A percentile compares a stretch with the other conserved stretches of the same genome.
Evolutionary conservation across 2,113 vertebrate species (phyloP).

Genomic region (Polypterus senegalus): DNA sequence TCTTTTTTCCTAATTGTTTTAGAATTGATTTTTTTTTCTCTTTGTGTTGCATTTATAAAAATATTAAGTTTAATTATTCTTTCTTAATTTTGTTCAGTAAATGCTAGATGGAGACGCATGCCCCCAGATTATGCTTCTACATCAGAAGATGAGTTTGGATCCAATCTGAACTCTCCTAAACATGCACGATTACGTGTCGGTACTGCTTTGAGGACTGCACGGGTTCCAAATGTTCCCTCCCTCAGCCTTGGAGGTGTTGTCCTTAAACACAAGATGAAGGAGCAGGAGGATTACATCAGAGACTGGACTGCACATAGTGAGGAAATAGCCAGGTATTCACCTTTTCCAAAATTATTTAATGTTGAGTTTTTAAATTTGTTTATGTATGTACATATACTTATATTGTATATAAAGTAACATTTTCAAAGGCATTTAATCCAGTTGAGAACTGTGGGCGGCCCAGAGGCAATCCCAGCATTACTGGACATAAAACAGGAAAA

Average conservation of each 20-base stretch:
- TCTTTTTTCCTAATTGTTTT: too few species aligned
- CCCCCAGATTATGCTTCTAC: conserved; percentile 97
- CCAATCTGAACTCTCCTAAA: conserved; percentile 84
- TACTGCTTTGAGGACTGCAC: conserved; percentile 65
- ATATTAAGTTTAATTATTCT: neutral
- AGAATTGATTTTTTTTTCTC: too few species aligned
- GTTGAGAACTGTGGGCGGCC: too few species aligned
- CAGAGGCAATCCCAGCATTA: too few species aligned
- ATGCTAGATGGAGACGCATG: conserved; percentile 90
- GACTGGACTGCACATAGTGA: conserved; percentile 97
- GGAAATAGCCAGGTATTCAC: conserved; percentile 89
- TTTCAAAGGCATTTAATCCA: too few species aligned
- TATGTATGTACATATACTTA: neutral
- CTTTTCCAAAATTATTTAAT: conserved; percentile 4
- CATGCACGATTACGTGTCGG: conserved; percentile 73
- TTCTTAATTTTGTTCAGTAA: conserved; percentile 47
- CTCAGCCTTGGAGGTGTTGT: conserved; percentile 43
- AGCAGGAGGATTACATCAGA: conserved; percentile 93
- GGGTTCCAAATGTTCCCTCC: conserved; percentile 48
- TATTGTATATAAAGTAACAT: neutral
- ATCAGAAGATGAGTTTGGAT: conserved; percentile 96
- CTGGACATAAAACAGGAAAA: too few species aligned
- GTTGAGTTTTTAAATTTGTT: neutral
- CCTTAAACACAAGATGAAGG: conserved; percentile 85
- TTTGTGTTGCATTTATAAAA: too few species aligned